A percentile compares a stretch with the other conserved stretches of the same genome.
Evolutionary conservation across 2,888 invertebrate genomes (phyloP).

Genomic region (Diploptera punctata): DNA sequence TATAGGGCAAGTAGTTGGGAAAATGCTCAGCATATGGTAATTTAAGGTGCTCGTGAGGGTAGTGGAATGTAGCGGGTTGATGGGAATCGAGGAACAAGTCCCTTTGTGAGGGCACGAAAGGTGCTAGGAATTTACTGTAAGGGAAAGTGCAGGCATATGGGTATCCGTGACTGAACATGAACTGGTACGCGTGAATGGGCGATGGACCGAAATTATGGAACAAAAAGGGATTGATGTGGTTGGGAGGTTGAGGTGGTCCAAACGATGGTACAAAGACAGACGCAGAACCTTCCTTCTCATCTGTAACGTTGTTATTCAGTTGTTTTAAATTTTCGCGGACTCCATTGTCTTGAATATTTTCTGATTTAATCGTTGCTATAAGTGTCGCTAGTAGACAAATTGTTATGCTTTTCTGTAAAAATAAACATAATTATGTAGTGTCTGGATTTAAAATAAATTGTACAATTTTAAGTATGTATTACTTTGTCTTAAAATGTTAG

Average conservation of each 20-base stretch:
- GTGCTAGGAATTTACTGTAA: not conserved
- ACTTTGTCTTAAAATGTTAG: too few relatives aligned
- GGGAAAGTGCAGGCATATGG: slow-evolving; percentile 7
- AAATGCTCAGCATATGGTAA: slow-evolving; percentile 6
- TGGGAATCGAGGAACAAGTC: not conserved
- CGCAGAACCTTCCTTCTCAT: not conserved
- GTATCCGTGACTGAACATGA: not conserved
- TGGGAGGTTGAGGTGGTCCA: slow-evolving; percentile 1
- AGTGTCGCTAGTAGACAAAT: too few relatives aligned
- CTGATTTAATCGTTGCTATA: too few relatives aligned
- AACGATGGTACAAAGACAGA: slow-evolving; percentile 25
- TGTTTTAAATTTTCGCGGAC: not conserved
- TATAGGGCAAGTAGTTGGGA: not conserved
- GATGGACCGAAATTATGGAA: not conserved
- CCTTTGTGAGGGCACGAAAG: not conserved
- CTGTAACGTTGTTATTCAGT: not conserved
- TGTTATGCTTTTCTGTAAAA: too few relatives aligned
- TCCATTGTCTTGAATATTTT: not conserved
- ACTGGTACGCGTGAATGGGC: not conserved
- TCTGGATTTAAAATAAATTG: too few relatives aligned
- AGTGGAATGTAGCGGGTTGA: not conserved
- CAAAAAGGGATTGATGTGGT: not conserved
- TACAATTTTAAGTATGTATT: too few relatives aligned
- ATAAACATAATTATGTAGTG: too few relatives aligned
- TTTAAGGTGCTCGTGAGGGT: not conserved